phyloP scores from a whole-genome alignment of 2,113 vertebrate genomes.

The Bubalus kerabau region DNA sequence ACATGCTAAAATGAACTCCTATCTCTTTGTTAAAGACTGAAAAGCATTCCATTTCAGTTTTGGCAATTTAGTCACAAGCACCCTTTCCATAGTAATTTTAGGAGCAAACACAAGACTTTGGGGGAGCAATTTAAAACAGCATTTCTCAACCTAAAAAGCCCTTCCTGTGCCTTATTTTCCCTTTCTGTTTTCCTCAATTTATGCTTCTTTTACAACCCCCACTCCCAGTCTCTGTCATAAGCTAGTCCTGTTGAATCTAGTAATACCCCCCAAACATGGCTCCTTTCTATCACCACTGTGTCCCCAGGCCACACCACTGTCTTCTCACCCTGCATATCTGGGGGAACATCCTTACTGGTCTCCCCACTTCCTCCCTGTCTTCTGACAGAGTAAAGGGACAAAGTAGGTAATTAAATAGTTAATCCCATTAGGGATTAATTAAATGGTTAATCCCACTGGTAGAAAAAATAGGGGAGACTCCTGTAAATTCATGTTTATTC shows the following conservation, averaged over 20 bases:
- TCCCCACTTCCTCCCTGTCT: not conserved
- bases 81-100: not conserved
- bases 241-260: not conserved
- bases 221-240: not conserved
- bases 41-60: not conserved
- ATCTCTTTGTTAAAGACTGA: not conserved
- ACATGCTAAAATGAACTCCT: not conserved
- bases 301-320: accelerated
- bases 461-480: not conserved
- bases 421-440: not conserved
- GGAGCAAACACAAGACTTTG: not conserved
- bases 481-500: not conserved
- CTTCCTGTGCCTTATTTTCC: not conserved
- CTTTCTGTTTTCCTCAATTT: not conserved
- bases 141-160: not conserved
- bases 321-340: accelerated
- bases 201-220: not conserved
- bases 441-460: not conserved
- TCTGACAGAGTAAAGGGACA: not conserved
- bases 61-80: not conserved
- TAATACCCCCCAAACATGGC: not conserved
- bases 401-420: not conserved
- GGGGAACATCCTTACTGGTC: too few species aligned
- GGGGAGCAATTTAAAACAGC: not conserved
- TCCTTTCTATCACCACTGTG: not conserved